phyloP scores from a whole-genome alignment of 2,797 vertebrate genomes.

The Dipus sagitta region DNA sequence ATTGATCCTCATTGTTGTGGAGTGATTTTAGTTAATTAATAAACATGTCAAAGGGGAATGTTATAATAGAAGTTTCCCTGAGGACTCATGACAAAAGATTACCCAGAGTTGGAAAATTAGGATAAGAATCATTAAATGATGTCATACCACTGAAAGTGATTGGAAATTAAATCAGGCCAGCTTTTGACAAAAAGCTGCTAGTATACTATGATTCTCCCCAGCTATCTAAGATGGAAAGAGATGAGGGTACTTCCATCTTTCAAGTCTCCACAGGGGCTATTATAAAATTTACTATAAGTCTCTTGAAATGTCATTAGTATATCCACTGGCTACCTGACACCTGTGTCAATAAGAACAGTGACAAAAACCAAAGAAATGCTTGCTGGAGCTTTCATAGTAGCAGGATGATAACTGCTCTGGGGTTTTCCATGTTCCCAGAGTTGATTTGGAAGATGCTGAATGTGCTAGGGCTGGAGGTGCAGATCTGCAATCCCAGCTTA shows the following conservation, averaged over 20 bases:
- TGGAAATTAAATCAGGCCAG: neutral
- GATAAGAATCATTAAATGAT: neutral
- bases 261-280: neutral
- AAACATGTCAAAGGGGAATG: neutral
- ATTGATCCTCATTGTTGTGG: neutral
- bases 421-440: neutral
- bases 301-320: neutral
- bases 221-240: neutral
- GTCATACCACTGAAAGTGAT: neutral
- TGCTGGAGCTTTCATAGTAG: neutral
- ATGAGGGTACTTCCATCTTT: neutral
- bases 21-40: neutral
- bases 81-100: constrained; percentile 12
- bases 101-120: neutral
- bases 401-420: neutral
- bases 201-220: neutral
- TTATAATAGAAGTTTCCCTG: constrained; percentile 18
- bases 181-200: neutral
- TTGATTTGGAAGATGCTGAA: neutral
- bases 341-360: neutral
- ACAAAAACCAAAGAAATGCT: neutral
- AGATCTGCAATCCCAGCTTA: neutral
- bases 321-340: neutral
- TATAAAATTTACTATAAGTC: neutral
- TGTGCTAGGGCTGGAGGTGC: neutral